Percentiles rank a stretch among this genome's conserved stretches.
Conservation (phyloP, 2,113 vertebrate genomes). For the Patagioenas fasciata region DNA sequence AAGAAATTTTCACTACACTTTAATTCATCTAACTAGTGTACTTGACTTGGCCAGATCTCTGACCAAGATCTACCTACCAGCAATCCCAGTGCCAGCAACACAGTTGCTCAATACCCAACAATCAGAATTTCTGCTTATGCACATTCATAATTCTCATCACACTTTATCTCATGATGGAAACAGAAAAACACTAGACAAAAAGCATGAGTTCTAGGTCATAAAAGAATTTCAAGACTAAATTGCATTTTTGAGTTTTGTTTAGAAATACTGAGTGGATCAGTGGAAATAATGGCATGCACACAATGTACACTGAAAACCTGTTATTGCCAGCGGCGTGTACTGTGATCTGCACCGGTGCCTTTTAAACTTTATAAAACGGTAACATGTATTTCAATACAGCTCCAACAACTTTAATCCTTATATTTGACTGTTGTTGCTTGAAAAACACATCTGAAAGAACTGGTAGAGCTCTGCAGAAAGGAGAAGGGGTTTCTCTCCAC, state of each 20-base stretch:
- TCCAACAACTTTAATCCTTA: not conserved
- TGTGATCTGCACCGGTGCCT: not conserved
- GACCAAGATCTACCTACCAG: not conserved
- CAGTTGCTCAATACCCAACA: not conserved
- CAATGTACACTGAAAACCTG: not conserved
- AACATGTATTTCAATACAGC: not conserved
- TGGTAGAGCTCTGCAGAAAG: not conserved
- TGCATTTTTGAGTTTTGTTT: not conserved
- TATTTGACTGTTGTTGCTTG: not conserved
- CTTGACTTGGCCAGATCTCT: not conserved
- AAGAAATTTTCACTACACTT: not conserved
- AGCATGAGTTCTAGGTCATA: not conserved
- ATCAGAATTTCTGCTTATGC: not conserved
- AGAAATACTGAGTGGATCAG: not conserved
- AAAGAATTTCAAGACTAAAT: not conserved
- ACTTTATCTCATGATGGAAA: not conserved
- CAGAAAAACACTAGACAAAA: not conserved
- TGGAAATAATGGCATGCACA: not conserved
- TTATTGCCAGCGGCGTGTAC: not conserved
- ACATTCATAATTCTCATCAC: not conserved
- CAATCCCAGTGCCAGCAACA: not conserved
- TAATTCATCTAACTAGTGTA: not conserved
- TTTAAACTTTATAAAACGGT: not conserved
- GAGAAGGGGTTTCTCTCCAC: not conserved
- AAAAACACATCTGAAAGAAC: not conserved